Conservation (phyloP, 2,797 vertebrate genomes). For the Paramormyrops hopkinsi region DNA sequence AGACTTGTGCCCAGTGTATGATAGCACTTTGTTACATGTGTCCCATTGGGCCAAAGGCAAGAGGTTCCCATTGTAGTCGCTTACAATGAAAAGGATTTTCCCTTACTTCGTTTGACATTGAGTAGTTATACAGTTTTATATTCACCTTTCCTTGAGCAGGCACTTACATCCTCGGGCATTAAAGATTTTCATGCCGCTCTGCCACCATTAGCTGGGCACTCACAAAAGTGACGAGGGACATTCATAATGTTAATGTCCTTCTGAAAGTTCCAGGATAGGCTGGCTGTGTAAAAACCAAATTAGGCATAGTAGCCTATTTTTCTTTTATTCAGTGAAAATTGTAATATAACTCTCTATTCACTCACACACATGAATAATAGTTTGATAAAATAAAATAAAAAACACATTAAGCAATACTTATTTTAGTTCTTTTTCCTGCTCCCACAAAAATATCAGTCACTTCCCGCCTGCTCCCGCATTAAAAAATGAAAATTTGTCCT, state of each 20-base stretch:
- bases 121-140: neutral
- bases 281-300: neutral
- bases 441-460: neutral
- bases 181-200: neutral
- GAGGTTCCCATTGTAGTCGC: neutral
- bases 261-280: neutral
- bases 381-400: neutral
- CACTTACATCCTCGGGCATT: neutral
- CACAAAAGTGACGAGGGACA: neutral
- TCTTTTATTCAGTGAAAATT: neutral
- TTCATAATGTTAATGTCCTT: neutral
- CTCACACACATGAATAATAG: neutral
- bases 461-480: neutral
- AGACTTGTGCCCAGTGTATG: neutral
- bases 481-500: neutral
- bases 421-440: neutral
- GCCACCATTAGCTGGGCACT: neutral
- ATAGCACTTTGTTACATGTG: neutral
- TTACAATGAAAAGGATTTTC: neutral
- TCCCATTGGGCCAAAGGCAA: neutral
- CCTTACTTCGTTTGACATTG: neutral
- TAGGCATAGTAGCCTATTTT: neutral
- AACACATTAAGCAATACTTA: neutral
- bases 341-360: neutral
- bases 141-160: neutral